Evolutionary conservation across 2,113 vertebrate genomes (phyloP).

Genomic region (Crocuta crocuta): DNA sequence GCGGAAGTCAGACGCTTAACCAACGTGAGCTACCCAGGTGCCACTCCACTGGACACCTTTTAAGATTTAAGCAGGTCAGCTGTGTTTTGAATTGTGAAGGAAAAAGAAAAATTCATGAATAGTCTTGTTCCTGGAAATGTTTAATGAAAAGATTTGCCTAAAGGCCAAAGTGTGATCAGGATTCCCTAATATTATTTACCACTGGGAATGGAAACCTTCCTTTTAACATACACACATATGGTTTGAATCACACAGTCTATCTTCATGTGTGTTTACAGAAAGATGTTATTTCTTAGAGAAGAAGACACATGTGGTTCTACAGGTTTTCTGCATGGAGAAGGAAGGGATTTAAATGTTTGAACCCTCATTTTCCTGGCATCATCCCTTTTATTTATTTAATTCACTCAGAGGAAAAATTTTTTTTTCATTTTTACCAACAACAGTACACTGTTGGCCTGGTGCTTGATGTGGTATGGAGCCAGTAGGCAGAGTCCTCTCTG

Average conservation of each 20-base stretch:
- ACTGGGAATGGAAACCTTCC: background rate
- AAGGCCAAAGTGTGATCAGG: background rate
- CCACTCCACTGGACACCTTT: background rate
- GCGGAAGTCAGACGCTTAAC: too few species aligned
- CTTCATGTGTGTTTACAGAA: background rate
- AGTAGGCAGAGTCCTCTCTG: background rate
- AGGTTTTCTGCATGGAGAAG: background rate
- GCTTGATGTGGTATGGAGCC: background rate
- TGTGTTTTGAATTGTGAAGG: background rate
- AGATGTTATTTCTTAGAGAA: background rate
- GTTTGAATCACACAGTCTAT: background rate
- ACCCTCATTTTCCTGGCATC: background rate
- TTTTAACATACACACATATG: background rate
- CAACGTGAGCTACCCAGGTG: too few species aligned
- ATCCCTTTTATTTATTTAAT: background rate
- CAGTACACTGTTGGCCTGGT: background rate
- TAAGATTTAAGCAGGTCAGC: background rate
- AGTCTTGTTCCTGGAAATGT: background rate
- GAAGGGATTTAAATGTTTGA: background rate
- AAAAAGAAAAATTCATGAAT: background rate
- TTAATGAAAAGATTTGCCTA: background rate
- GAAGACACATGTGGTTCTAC: background rate
- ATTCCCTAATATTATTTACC: background rate
- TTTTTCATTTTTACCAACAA: slow-evolving; percentile 8
- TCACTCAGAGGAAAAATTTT: background rate